Evolutionary conservation across 2,888 invertebrate genomes (phyloP).

Genomic region (Smittia sp.): DNA sequence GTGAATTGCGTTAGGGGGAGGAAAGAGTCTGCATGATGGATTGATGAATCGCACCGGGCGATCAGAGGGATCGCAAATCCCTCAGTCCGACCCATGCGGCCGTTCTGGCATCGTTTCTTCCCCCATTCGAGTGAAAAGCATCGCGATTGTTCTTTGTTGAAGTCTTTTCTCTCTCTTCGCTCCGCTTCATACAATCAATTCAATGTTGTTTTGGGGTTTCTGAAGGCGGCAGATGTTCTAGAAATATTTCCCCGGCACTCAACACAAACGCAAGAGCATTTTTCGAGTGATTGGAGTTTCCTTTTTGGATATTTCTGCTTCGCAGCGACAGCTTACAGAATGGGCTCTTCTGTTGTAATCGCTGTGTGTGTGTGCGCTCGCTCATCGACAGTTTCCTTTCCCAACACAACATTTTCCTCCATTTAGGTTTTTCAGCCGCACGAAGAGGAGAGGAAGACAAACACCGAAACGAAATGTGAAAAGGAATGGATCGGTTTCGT

Average conservation of each 20-base stretch:
- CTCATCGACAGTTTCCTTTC: conserved; percentile 36
- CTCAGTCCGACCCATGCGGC: neutral
- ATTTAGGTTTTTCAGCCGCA: conserved; percentile 20
- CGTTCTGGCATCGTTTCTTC: neutral
- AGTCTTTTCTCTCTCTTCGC: neutral
- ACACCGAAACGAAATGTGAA: conserved; percentile 18
- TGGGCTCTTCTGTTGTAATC: conserved; percentile 17
- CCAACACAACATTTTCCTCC: conserved; percentile 24
- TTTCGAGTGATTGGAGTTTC: conserved; percentile 40
- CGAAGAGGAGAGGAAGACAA: conserved; percentile 5
- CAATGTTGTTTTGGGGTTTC: conserved; percentile 19
- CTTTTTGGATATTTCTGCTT: conserved; percentile 31
- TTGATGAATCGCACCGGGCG: neutral
- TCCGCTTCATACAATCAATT: neutral
- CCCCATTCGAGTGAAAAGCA: conserved; percentile 9
- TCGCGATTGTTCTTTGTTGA: neutral
- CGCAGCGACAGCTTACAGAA: neutral
- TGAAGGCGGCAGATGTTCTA: conserved; percentile 12
- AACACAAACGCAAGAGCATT: neutral
- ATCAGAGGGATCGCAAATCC: neutral
- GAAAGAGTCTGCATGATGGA: neutral
- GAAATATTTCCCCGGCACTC: neutral
- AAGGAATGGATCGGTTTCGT: conserved; percentile 19
- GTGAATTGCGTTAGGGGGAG: conserved; percentile 4
- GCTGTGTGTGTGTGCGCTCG: conserved; percentile 12